These are phyloP conservation scores for Notamacropus eugenii DNA, from an alignment of 2,797 vertebrate genomes.

Conservation along the genomic window DNA sequence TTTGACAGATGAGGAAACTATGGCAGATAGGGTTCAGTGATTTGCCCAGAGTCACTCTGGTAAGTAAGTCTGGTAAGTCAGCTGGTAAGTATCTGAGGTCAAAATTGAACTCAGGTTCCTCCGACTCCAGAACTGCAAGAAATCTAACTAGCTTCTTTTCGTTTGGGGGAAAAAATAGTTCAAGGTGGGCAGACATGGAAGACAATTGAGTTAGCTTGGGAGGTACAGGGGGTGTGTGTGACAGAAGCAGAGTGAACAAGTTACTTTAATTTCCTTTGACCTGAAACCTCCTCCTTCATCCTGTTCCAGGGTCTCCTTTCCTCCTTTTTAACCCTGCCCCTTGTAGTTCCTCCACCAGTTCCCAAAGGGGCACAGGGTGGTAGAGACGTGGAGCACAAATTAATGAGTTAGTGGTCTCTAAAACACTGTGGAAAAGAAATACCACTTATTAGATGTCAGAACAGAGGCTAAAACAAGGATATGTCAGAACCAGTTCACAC, in stretches of 20 bases:
- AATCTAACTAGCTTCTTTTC: neutral
- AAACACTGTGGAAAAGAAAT: neutral
- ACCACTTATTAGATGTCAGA: neutral
- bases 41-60: neutral
- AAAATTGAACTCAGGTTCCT: neutral
- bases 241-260: neutral
- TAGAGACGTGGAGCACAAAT: neutral
- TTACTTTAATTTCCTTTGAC: neutral
- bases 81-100: neutral
- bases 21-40: neutral
- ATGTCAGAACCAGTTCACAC: neutral
- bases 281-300: neutral
- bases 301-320: neutral
- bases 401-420: neutral
- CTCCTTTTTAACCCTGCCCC: neutral
- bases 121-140: neutral
- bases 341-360: neutral
- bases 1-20: neutral
- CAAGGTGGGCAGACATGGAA: neutral
- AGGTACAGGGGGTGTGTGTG: no score
- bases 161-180: neutral
- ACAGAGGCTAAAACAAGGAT: neutral
- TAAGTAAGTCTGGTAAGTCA: no score
- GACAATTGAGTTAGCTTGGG: neutral
- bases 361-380: neutral